Percentiles rank a stretch among this genome's conserved stretches.
Conservation (phyloP, 2,797 vertebrate species). For the Odontamblyopus rebecca region DNA sequence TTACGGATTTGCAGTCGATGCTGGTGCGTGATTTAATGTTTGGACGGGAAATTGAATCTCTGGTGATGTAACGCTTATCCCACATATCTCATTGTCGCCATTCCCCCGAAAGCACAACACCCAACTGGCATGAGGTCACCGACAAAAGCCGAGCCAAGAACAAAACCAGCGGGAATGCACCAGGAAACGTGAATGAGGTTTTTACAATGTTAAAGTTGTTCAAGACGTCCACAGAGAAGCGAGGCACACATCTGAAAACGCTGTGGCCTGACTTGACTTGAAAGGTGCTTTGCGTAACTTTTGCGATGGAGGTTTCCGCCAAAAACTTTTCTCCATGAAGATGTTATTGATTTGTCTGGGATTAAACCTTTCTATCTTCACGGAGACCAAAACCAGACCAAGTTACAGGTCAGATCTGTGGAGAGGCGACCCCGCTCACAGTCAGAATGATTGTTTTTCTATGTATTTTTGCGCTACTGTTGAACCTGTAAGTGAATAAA, state of each 20-base stretch:
- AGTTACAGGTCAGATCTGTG: too few species aligned
- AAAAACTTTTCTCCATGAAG: too few species aligned
- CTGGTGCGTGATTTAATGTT: slow-evolving; percentile 4
- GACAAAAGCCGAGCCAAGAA: slow-evolving; percentile 45
- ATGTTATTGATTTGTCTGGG: too few species aligned
- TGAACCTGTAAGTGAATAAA: too few species aligned
- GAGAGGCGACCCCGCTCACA: too few species aligned
- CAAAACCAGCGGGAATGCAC: neutral
- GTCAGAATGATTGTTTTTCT: too few species aligned
- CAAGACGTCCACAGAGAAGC: neutral
- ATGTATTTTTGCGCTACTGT: too few species aligned
- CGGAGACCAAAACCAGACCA: too few species aligned
- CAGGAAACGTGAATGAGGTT: neutral
- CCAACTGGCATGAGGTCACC: slow-evolving; percentile 46
- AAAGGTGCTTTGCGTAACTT: too few species aligned
- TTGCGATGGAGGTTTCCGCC: too few species aligned
- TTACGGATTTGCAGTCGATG: slow-evolving; percentile 8
- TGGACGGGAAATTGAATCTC: neutral
- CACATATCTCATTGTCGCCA: slow-evolving; percentile 24
- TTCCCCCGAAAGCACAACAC: slow-evolving; percentile 22
- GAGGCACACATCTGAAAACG: neutral
- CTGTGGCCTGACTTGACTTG: too few species aligned
- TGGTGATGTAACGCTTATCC: slow-evolving; percentile 25
- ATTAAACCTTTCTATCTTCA: too few species aligned
- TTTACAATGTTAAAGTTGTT: neutral